A percentile compares a stretch with the other conserved stretches of the same genome.
phyloP scores from a whole-genome alignment of 2,797 vertebrate genomes.

The Mergus octosetaceus region DNA sequence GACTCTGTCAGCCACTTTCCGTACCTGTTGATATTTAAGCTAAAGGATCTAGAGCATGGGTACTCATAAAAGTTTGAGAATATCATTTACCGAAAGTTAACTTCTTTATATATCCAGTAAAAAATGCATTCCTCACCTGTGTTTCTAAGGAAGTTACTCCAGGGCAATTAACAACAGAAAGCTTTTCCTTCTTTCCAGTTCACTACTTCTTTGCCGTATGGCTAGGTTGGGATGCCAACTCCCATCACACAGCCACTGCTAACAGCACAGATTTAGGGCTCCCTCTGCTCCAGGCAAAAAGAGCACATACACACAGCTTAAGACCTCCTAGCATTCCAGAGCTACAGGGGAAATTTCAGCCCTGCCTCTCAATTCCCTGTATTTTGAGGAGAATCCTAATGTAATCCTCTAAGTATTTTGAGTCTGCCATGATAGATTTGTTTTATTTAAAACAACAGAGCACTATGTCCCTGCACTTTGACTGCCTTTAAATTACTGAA shows the following conservation, averaged over 20 bases:
- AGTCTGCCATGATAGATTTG: conserved; percentile 24
- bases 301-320: not conserved
- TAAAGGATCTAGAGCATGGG: not conserved
- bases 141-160: not conserved
- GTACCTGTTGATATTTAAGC: not conserved
- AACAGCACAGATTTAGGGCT: not conserved
- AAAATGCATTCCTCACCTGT: not conserved
- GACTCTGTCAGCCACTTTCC: not conserved
- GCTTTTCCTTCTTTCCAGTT: not conserved
- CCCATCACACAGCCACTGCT: not conserved
- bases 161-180: not conserved
- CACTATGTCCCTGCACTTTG: not conserved
- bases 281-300: conserved; percentile 4
- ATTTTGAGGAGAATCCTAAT: conserved; percentile 4
- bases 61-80: not conserved
- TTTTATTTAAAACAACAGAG: not conserved
- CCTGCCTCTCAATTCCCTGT: not conserved
- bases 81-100: not conserved
- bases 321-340: not conserved
- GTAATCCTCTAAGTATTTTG: conserved; percentile 16
- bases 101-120: too few species aligned
- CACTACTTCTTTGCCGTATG: not conserved
- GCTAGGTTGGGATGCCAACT: not conserved
- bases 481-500: not conserved
- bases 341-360: not conserved